A percentile compares a stretch with the other conserved stretches of the same genome.
Conservation (phyloP, 2,113 vertebrate species). For the Epinephelus moara region DNA sequence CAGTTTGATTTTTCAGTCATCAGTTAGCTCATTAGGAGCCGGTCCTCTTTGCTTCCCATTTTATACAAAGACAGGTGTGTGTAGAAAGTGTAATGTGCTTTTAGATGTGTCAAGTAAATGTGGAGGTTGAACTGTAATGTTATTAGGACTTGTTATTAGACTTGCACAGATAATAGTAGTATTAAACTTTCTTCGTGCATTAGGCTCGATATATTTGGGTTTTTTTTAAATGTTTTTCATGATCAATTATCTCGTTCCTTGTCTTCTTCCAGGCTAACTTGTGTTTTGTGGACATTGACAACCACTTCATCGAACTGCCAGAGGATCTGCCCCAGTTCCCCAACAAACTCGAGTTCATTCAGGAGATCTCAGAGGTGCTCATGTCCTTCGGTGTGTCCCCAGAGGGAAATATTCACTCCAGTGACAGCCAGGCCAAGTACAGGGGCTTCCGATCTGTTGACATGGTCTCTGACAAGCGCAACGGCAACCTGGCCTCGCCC, state of each 20-base stretch:
- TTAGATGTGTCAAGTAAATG: constrained; percentile 3
- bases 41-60: not conserved
- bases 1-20: not conserved
- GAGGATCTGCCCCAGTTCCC: constrained; percentile 98
- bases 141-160: not conserved
- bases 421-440: constrained; percentile 89
- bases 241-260: not conserved
- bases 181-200: not conserved
- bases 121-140: not conserved
- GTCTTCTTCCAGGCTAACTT: constrained; percentile 90
- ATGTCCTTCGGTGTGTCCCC: constrained; percentile 93
- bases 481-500: constrained; percentile 94
- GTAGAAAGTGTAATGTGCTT: not conserved
- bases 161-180: not conserved
- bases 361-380: constrained; percentile 97
- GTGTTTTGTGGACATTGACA: constrained; percentile 99
- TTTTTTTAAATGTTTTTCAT: not conserved
- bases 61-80: not conserved
- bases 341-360: constrained; percentile 98
- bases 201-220: not conserved
- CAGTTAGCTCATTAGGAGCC: constrained; percentile 1
- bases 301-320: constrained; percentile 97
- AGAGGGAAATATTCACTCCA: constrained; percentile 92
- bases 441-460: constrained; percentile 89
- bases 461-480: constrained; percentile 93